Evolutionary conservation across 2,888 invertebrate genomes (phyloP).

Genomic region (Blastobasis lacticolella): DNA sequence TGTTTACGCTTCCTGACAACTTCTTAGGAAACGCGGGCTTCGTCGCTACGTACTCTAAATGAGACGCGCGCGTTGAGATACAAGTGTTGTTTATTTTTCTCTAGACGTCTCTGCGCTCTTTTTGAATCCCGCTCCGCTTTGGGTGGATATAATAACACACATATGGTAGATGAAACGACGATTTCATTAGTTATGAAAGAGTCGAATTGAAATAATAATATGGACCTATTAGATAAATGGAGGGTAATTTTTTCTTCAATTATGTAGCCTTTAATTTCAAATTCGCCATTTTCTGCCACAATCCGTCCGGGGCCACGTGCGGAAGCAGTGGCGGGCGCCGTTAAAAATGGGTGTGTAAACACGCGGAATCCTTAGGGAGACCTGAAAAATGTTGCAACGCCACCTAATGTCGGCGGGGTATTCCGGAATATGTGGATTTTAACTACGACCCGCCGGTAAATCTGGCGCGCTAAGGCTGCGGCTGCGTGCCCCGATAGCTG

Average conservation of each 20-base stretch:
- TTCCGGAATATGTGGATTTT: neutral
- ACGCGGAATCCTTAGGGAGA: neutral
- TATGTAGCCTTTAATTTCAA: too few species aligned
- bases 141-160: conserved; percentile 45
- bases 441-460: neutral
- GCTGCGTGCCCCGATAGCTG: neutral
- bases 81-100: conserved; percentile 62
- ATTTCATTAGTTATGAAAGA: too few species aligned
- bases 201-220: too few species aligned
- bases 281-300: too few species aligned
- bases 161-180: conserved; percentile 4
- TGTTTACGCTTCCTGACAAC: conserved; percentile 52
- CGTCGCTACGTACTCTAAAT: conserved; percentile 39
- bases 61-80: conserved; percentile 61
- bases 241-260: too few species aligned
- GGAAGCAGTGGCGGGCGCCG: too few species aligned
- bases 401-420: conserved; percentile 5
- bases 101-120: conserved; percentile 29
- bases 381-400: neutral
- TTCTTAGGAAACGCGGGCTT: conserved; percentile 55
- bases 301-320: too few species aligned
- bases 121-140: conserved; percentile 38
- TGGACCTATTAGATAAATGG: too few species aligned
- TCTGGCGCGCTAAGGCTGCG: conserved; percentile 5
- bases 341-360: too few species aligned